Base-by-base conservation (phyloP, 23 tunicate genomes). In the Corella eumyota region DNA sequence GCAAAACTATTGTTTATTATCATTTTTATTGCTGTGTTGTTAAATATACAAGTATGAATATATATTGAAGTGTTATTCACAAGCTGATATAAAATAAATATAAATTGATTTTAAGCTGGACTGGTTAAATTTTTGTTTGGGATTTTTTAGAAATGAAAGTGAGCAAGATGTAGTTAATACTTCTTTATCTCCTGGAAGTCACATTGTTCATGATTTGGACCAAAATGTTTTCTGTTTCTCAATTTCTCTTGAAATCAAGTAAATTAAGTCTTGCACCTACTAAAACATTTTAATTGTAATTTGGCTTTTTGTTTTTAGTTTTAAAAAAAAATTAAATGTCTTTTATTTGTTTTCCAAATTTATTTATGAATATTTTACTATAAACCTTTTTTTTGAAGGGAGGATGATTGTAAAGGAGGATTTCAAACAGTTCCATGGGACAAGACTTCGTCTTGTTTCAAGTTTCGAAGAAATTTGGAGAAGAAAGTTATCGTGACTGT, bases 361-460 rank as follows among this genome's bases (percentile, higher is more conserved):
- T n/a, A n/a, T n/a, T n/a, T n/a, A n/a, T n/a, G n/a, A n/a, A n/a
- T n/a, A n/a, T n/a, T n/a, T n/a, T n/a, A n/a, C n/a, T n/a, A n/a
- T n/a, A n/a, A n/a, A n/a, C n/a, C n/a, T n/a, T 0, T 29, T 60
- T 36, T n/a, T 28, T 77, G 4, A 71, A 77, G 85, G 45, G 95
- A 90, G 59, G 76, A 78, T 34, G 97, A 90, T 34, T 44, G 57
- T 11, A 90, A 79, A 37, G 97, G 97, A 33, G 76, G 90, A 33
- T 79, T 59, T 64, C 76, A 77, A 1, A 64, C 88, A 4, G 90
- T 90, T 25, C 90, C 90, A 1, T 90, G 88, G 81, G 97, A 90
- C 50, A 90, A 90, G 38, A 69, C 88, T 3, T 79, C 97, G 2
- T 90, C 95, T 0, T 86, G 95, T 53, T 86, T 90, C 64, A 90